These are phyloP conservation scores for Eucera pruinosa DNA, from an alignment of 2,888 invertebrate species.

Conservation along the genomic window DNA sequence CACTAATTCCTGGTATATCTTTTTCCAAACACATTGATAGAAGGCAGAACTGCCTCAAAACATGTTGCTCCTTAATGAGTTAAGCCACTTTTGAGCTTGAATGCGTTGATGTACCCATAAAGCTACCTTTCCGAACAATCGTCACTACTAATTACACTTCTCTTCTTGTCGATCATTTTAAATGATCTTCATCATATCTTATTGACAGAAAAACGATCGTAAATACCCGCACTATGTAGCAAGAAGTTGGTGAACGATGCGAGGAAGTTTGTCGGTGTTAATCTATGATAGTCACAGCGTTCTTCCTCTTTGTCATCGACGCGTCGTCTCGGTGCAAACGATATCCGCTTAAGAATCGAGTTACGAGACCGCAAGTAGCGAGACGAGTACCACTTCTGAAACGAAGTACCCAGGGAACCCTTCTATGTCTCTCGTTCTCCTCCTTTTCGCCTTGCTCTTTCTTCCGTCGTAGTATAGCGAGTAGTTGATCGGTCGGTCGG, in stretches of 20 bases:
- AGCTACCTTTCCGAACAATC: not conserved
- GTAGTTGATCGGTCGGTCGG: conserved; percentile 77
- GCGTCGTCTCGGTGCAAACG: conserved; percentile 60
- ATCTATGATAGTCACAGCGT: conserved; percentile 41
- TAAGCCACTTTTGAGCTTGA: no score
- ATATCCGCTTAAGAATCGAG: conserved; percentile 71
- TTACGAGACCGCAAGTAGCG: conserved; percentile 68
- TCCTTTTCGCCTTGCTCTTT: conserved; percentile 53
- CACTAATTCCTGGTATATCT: no score
- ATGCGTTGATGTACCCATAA: not conserved
- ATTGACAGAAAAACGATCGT: not conserved
- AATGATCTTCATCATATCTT: no score
- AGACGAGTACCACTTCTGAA: conserved; percentile 61
- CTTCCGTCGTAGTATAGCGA: conserved; percentile 51
- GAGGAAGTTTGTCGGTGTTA: conserved; percentile 17
- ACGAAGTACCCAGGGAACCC: conserved; percentile 48
- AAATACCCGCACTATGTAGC: not conserved
- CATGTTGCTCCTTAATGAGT: no score
- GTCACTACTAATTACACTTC: no score
- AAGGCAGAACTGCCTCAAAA: no score
- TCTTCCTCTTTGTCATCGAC: conserved; percentile 47
- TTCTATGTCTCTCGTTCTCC: conserved; percentile 20
- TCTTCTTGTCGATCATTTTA: not conserved
- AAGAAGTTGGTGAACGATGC: not conserved
- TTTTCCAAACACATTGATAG: no score